Evolutionary conservation across 2,113 vertebrate species (phyloP).

Genomic region (Anguilla japonica): DNA sequence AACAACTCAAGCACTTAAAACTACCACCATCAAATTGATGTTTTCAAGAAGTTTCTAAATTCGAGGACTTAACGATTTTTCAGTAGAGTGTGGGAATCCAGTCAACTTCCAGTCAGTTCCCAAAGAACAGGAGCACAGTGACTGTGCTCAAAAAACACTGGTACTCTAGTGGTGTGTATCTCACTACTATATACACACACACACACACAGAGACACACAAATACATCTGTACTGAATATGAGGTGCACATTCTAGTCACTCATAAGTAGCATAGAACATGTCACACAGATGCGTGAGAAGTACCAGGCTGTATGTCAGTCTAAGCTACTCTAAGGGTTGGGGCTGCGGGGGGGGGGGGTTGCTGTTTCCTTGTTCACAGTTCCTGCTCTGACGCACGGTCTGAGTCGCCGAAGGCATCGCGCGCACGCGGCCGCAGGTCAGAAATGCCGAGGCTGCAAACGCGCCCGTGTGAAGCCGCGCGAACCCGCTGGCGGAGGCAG

Average conservation of each 20-base stretch:
- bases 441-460: not conserved
- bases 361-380: not conserved
- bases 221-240: too few species aligned
- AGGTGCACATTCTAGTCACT: not conserved
- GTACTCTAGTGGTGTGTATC: too few species aligned
- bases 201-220: too few species aligned
- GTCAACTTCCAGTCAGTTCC: too few species aligned
- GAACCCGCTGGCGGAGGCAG: constrained; percentile 3
- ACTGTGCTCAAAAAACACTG: too few species aligned
- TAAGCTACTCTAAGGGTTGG: not conserved
- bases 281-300: not conserved
- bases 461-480: not conserved
- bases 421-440: not conserved
- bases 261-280: not conserved
- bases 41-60: not conserved
- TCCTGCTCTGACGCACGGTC: not conserved
- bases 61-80: not conserved
- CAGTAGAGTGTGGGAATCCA: not conserved
- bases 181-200: too few species aligned
- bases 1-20: not conserved
- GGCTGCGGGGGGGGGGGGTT: too few species aligned
- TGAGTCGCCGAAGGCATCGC: not conserved
- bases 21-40: not conserved
- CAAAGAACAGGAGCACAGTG: too few species aligned
- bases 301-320: not conserved